phyloP scores from a whole-genome alignment of 2,113 vertebrate species.

The Ictalurus furcatus region DNA sequence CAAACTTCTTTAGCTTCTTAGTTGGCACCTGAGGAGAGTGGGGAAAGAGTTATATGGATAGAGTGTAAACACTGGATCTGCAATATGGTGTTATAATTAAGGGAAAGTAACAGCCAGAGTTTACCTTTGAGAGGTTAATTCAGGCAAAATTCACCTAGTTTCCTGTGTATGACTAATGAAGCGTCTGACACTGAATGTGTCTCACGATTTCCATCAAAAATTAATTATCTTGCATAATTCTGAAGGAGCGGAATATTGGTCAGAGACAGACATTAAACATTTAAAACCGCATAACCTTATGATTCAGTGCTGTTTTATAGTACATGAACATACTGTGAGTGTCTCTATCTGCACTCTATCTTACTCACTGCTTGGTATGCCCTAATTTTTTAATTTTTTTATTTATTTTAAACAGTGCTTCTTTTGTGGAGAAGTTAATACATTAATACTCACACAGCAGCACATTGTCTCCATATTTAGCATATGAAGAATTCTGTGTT shows the following conservation, averaged over 20 bases:
- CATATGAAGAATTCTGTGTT: neutral
- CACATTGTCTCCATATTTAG: neutral
- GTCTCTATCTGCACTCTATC: neutral
- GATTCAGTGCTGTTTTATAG: neutral
- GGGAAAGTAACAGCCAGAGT: neutral
- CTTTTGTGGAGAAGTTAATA: neutral
- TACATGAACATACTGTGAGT: neutral
- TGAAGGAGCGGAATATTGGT: neutral
- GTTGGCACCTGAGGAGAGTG: conserved; percentile 83
- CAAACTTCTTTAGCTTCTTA: conserved; percentile 99
- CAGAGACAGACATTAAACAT: neutral
- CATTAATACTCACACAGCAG: neutral
- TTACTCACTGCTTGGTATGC: neutral
- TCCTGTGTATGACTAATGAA: neutral
- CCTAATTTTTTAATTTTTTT: neutral
- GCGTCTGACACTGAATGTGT: neutral
- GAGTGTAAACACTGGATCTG: neutral
- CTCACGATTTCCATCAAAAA: neutral
- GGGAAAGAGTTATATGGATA: neutral
- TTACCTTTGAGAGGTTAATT: neutral
- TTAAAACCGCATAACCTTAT: neutral
- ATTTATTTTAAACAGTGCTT: neutral
- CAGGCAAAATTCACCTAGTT: too few relatives aligned
- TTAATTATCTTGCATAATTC: neutral
- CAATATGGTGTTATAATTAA: neutral